Base-by-base conservation (phyloP, 2,888 invertebrate genomes). In the Monoplex corrugatus region DNA sequence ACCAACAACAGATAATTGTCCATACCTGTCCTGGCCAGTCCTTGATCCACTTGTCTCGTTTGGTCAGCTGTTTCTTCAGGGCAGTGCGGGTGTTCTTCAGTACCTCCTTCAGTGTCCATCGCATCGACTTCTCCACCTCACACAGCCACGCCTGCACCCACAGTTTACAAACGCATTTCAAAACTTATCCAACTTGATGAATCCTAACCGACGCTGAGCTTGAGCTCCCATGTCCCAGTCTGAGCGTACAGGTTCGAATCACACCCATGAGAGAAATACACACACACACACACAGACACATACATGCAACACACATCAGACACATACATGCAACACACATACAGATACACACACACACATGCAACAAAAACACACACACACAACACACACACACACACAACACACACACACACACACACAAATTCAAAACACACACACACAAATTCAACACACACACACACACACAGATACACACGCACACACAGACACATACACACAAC, bases 31-130 rank as follows among this genome's bases (percentile, higher is more conserved):
- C 98, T 0, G 98, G 98, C 97, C 97, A 98, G 89, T 98, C 97
- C 94, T 98, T 97, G 91, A 98, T 97, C 98, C 98, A 98, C 95
- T 97, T 97, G 95, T 98, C 98, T 92, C 98, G 97, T 95, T 98
- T 97, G 88, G 97, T 97, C 35, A 97, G 96, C 95, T 97, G 97
- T 95, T 98, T 98, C 94, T 97, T 97, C 89, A 98, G 96, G 1
- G 98, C 97, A 28, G 96, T 96, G 86, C 98, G 97, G 78, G 98
- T 97, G 32, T 97, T 96, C 92, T 96, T 96, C 92, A 97, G 95
- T 91, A 96, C 94, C 89, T 96, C 96, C 91, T 96, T 96, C 91
- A 97, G 93, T 16, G 96, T 96, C 83, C 95, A 94, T 86, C 95
- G 92, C 96, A 96, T 96, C 87, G 94, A 95, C 87, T 94, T 95